phyloP scores from a whole-genome alignment of 2,113 vertebrate species.

The Bagarius yarrelli region DNA sequence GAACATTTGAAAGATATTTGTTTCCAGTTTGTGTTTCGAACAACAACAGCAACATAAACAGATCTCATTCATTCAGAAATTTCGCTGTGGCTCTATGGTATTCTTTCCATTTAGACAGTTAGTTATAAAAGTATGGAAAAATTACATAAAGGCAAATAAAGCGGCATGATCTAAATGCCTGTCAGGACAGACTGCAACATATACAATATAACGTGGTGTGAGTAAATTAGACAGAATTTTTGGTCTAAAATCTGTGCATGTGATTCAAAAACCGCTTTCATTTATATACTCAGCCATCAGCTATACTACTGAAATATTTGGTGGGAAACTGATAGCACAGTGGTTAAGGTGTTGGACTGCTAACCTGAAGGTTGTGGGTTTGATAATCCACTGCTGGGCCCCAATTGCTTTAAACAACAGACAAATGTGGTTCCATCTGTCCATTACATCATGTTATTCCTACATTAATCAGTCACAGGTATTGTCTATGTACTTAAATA shows the following conservation, averaged over 20 bases:
- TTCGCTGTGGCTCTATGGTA: neutral
- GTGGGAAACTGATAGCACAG: neutral
- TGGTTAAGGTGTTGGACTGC: too few relatives aligned
- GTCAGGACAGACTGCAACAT: neutral
- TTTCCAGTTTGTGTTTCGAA: conserved; percentile 39
- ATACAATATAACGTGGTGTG: neutral
- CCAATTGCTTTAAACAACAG: too few relatives aligned
- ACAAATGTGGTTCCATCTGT: too few relatives aligned
- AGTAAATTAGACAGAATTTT: neutral
- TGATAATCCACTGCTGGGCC: too few relatives aligned
- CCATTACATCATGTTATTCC: neutral
- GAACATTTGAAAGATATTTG: conserved; percentile 37
- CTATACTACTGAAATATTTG: neutral
- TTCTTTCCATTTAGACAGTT: too few relatives aligned
- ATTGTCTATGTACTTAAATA: neutral
- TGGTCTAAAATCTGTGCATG: neutral
- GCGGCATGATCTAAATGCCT: neutral
- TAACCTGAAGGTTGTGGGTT: too few relatives aligned
- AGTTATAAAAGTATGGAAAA: neutral
- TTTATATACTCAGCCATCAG: neutral
- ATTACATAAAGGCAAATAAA: neutral
- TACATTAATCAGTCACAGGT: neutral
- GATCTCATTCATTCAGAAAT: neutral
- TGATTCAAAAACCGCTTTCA: neutral
- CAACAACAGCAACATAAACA: conserved; percentile 40